Base-by-base conservation (phyloP, 2,113 vertebrate species). In the Solea senegalensis region DNA sequence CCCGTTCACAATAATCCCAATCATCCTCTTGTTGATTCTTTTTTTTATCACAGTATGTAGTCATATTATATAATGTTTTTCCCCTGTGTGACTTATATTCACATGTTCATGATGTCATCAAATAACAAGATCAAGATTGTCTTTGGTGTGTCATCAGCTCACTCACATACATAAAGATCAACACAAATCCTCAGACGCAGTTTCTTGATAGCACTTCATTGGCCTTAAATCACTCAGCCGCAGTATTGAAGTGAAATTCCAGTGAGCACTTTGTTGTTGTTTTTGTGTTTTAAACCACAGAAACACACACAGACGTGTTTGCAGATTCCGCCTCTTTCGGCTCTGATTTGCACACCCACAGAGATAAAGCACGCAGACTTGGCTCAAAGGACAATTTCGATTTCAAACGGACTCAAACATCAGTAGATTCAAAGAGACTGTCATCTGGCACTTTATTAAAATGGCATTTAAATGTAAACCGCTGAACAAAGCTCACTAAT, bases 321-420 rank as follows among this genome's bases (percentile, higher is more conserved):
- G 67, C 13, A 69, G 70, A 76, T 78, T 82, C 57, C 9, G n/a
- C 45, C 60, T 81, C 46, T 65, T 72, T 69, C 69, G 65, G 62
- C 60, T 74, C 65, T 45, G 66, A 53, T 57, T 50, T 14, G 27
- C 81, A 65, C 65, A 49, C 72, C 74, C 71, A 78, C 57, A 61
- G 41, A 46, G 44, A 81, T 70, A 51, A 75, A 81, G 9, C 48
- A 43, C 7, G 9, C 15, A 34, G 51, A 61, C 51, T 27, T 71
- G 48, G 28, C 21, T 69, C 58, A 40, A n/a, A 44, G n/a, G 46
- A 65, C 39, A 55, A 50, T 77, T 73, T 73, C 21, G 1, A 50
- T 57, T 21, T 58, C 10, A 56, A 60, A n/a, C 43, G 40, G 34
- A 45, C 21, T 28, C 7, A 50, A 41, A 16, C 61, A 40, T 61